Conservation (phyloP, 2,888 invertebrate species). For the Rhagonycha fulva region DNA sequence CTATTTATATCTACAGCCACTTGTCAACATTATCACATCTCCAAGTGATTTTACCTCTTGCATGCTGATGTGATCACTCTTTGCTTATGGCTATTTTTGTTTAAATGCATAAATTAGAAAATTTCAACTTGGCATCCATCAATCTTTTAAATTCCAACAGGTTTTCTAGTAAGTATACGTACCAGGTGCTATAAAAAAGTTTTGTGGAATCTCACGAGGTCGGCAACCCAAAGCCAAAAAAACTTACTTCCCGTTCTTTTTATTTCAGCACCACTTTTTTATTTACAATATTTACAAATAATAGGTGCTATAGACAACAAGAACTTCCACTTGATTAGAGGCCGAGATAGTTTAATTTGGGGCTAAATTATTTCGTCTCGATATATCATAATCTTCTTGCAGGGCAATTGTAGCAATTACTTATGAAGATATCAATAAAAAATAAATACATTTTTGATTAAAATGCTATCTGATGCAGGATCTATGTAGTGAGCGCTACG, state of each 20-base stretch:
- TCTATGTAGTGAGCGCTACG: too few species aligned
- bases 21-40: background rate
- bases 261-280: background rate
- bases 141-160: background rate
- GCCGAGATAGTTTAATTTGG: conserved; percentile 77
- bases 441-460: too few species aligned
- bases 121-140: background rate
- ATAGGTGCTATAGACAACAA: conserved; percentile 54
- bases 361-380: conserved; percentile 79
- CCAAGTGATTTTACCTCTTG: conserved; percentile 3
- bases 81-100: background rate
- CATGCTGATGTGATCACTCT: background rate
- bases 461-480: too few species aligned
- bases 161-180: background rate
- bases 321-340: conserved; percentile 65
- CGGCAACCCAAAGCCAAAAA: background rate
- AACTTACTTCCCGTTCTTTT: background rate
- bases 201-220: background rate
- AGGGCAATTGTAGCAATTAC: too few species aligned
- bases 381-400: conserved; percentile 70
- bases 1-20: background rate
- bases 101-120: background rate
- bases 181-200: background rate
- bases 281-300: background rate
- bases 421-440: too few species aligned